phyloP scores from a whole-genome alignment of 1,140 invertebrate species.

The Gyrodactylus salaris region DNA sequence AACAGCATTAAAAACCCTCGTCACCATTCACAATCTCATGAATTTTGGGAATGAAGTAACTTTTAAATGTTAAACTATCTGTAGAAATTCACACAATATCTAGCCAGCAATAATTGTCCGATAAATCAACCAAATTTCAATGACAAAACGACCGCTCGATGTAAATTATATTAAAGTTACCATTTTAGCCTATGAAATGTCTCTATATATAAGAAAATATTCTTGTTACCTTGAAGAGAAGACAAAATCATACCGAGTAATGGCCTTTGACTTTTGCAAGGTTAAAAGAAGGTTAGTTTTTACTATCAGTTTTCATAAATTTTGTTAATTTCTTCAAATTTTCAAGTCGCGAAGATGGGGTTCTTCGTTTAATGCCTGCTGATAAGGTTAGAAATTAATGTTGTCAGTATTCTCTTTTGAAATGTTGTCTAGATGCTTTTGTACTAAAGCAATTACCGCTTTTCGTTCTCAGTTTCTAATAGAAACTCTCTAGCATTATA shows the following conservation, averaged over 20 bases:
- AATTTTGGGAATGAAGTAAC: conserved; percentile 89
- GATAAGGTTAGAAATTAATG: conserved; percentile 31
- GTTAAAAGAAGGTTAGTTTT: conserved; percentile 59
- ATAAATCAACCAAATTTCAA: conserved; percentile 86
- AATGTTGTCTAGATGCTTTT: too few species aligned
- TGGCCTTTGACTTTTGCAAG: conserved; percentile 99
- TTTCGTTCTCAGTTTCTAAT: too few species aligned
- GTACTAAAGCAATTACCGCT: too few species aligned
- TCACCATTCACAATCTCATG: conserved; percentile 91
- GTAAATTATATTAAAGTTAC: conserved; percentile 24
- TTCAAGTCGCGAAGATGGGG: not conserved
- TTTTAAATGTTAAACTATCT: conserved; percentile 19
- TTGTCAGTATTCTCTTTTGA: too few species aligned
- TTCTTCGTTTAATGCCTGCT: conserved; percentile 37
- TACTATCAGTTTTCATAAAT: not conserved
- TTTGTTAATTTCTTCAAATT: not conserved
- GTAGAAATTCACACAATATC: conserved; percentile 91
- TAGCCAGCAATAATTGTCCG: conserved; percentile 90
- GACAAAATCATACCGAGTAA: conserved; percentile 71
- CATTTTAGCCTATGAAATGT: conserved; percentile 82
- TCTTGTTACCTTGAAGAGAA: conserved; percentile 97
- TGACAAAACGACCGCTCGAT: conserved; percentile 63
- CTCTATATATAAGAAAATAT: conserved; percentile 82
- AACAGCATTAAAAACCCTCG: conserved; percentile 83
- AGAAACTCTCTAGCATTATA: too few species aligned